These are phyloP conservation scores for Terebella lapidaria DNA, from an alignment of 2,888 invertebrate species.

Conservation along the genomic window DNA sequence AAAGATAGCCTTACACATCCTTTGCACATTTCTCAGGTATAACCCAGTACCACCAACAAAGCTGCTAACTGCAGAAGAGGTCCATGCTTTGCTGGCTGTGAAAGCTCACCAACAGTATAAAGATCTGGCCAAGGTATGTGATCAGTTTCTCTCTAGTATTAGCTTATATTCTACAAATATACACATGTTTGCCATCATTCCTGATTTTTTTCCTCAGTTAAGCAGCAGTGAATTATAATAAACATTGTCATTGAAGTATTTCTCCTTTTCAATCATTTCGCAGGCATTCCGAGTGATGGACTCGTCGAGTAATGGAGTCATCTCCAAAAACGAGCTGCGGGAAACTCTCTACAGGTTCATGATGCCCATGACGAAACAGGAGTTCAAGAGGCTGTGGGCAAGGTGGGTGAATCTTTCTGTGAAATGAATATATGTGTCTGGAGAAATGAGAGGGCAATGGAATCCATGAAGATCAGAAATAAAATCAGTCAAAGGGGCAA, in stretches of 20 bases:
- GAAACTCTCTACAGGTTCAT: slow-evolving; percentile 38
- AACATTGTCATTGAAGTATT: not conserved
- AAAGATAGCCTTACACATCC: no score
- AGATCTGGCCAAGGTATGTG: slow-evolving; percentile 40
- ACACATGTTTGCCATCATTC: no score
- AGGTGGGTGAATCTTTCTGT: slow-evolving; percentile 29
- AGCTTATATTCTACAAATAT: not conserved
- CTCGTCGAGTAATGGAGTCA: slow-evolving; percentile 30
- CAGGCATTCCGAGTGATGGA: slow-evolving; percentile 45
- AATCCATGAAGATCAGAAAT: no score
- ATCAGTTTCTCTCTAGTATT: not conserved
- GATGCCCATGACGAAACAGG: slow-evolving; percentile 37
- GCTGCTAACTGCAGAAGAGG: slow-evolving; percentile 39
- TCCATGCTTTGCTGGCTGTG: slow-evolving; percentile 33
- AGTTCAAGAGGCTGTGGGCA: slow-evolving; percentile 44
- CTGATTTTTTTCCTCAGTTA: not conserved
- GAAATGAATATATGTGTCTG: not conserved
- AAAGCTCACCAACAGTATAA: slow-evolving; percentile 43
- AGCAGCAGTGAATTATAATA: no score
- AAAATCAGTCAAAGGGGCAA: no score
- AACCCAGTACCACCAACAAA: slow-evolving; percentile 35
- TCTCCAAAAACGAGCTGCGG: slow-evolving; percentile 37
- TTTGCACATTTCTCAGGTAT: slow-evolving; percentile 33
- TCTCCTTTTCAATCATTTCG: not conserved
- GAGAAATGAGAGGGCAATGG: no score